Percentiles rank a stretch among this genome's conserved stretches.
phyloP scores from a whole-genome alignment of 2,113 vertebrate genomes.

The Carassius gibelio region DNA sequence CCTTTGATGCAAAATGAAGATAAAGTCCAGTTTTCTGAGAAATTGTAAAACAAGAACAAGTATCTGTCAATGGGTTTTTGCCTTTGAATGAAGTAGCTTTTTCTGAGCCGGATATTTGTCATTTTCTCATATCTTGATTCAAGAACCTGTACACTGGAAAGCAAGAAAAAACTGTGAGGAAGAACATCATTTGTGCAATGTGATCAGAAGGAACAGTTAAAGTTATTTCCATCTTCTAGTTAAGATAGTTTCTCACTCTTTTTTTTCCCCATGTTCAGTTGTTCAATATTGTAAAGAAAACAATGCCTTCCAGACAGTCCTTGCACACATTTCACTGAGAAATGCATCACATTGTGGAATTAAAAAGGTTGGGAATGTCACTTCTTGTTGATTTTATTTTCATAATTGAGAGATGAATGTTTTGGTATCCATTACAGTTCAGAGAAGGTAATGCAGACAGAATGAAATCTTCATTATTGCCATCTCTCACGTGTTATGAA shows the following conservation, averaged over 20 bases:
- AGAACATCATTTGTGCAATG: background rate
- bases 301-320: background rate
- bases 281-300: background rate
- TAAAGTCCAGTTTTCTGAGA: too few relatives aligned
- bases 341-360: background rate
- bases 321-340: background rate
- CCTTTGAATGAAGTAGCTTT: too few relatives aligned
- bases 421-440: background rate
- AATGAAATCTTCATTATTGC: background rate
- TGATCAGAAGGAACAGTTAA: background rate
- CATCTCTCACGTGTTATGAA: too few relatives aligned
- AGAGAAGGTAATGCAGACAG: conserved; percentile 1
- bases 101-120: too few relatives aligned
- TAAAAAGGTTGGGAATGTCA: background rate
- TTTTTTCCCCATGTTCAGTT: too few relatives aligned
- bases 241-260: too few relatives aligned
- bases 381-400: background rate
- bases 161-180: background rate
- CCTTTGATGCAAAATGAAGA: too few relatives aligned
- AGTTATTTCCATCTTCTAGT: too few relatives aligned
- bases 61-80: too few relatives aligned
- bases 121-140: too few relatives aligned
- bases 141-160: too few relatives aligned
- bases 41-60: too few relatives aligned
- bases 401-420: background rate